Evolutionary conservation across 2,888 invertebrate genomes (phyloP), one percentile per base, ranked within the genome.

Genomic region (Steinernema scapterisci): DNA sequence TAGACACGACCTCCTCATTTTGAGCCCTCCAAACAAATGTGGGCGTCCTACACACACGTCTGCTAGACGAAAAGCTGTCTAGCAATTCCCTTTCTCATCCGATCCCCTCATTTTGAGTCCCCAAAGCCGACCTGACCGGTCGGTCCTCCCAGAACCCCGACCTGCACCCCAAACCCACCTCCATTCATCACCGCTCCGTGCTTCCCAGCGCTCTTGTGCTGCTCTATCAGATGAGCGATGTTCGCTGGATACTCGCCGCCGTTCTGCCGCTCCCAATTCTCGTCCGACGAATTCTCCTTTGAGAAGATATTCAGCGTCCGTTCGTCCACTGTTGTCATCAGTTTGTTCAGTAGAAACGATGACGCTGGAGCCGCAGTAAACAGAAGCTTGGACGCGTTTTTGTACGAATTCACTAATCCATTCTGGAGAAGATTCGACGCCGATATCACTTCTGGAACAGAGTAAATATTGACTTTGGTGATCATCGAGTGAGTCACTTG

Each of bases 331-430:
- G 52, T 52, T 19, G 19, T 63, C 63, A 63, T 63, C 63, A 63
- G 63, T 31, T 63, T 63, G 31, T 21, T 25, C 27, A 63, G 63
- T 2, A 63, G 31, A 25, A 63, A 63, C 31, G 63, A 27, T 1
- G 63, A 63, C 27, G 63, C 63, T 11, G 63, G 63, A 6, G 63
- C 63, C 5, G 63, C 63, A 11, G 63, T 63, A 16, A 27, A 63
- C 63, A 63, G 63, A 63, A 63, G 63, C 63, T 63, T 63, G 31
- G 63, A 63, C 16, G 63, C 63, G 63, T 63, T 63, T 31, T 63
- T 63, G 63, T 63, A 63, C 38, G 63, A 63, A 38, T 21, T 63
- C 25, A 63, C 63, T 25, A 63, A 38, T 3, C 63, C 63, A 31
- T 63, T 63, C 63, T 63, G 63, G 63, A 63, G 63, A 16, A 63